Evolutionary conservation across 2,797 vertebrate species (phyloP).

Genomic region (Paguma larvata): DNA sequence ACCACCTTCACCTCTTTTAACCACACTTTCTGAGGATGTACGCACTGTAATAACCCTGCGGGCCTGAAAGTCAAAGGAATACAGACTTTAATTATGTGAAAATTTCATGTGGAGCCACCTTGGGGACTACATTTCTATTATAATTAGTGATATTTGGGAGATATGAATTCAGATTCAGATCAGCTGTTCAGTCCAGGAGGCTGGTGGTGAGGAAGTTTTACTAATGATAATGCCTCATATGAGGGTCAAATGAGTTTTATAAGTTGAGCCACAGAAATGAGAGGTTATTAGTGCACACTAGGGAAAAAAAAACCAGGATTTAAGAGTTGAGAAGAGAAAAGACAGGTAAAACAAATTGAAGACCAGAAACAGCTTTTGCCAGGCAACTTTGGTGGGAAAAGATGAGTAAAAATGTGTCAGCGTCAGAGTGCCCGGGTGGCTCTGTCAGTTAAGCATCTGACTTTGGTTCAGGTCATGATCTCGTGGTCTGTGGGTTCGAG

Average conservation of each 20-base stretch:
- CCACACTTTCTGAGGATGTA: neutral
- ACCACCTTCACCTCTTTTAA: neutral
- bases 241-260: neutral
- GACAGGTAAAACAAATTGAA: neutral
- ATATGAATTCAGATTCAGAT: neutral
- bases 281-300: neutral
- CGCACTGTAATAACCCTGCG: neutral
- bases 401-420: neutral
- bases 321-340: neutral
- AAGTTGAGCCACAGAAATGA: neutral
- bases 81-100: neutral
- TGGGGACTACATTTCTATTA: neutral
- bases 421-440: too few relatives aligned
- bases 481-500: too few relatives aligned
- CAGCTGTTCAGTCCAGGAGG: neutral
- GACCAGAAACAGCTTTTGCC: neutral
- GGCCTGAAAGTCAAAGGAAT: neutral
- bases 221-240: neutral
- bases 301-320: neutral
- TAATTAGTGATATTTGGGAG: slow-evolving; percentile 28
- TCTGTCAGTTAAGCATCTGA: too few relatives aligned
- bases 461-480: too few relatives aligned
- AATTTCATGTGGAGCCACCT: neutral
- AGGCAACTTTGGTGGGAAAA: neutral
- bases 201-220: neutral